Percentiles rank a stretch among this genome's conserved stretches.
These are phyloP conservation scores for Trichomalopsis sarcophagae DNA, from an alignment of 1,140 invertebrate species.

Conservation along the genomic window DNA sequence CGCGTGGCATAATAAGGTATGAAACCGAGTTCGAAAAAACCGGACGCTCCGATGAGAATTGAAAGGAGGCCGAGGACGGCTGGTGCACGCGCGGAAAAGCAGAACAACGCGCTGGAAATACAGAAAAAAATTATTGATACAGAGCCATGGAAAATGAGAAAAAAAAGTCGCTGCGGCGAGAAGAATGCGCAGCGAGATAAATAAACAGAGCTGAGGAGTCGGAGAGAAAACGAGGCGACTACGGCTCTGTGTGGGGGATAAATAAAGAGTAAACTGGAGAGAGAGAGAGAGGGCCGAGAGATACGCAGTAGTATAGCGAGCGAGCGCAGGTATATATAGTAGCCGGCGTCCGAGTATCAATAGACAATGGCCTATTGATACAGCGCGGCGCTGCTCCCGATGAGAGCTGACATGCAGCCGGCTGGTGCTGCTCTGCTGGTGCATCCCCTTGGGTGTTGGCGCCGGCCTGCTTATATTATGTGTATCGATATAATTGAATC, in stretches of 20 bases:
- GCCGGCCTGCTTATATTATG: conserved; percentile 11
- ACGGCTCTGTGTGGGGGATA: background rate
- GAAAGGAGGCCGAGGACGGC: background rate
- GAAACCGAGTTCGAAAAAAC: background rate
- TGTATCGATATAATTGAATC: conserved; percentile 43
- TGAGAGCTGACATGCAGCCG: conserved; percentile 10
- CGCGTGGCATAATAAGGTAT: background rate
- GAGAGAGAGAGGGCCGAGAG: background rate
- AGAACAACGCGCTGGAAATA: background rate
- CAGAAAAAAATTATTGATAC: conserved; percentile 3
- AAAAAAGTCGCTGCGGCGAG: background rate
- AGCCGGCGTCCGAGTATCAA: conserved; percentile 17
- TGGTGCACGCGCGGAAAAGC: background rate
- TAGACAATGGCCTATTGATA: conserved; percentile 40
- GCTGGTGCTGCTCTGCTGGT: background rate
- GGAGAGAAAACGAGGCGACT: too few relatives aligned
- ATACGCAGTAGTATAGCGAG: background rate
- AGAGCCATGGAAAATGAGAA: background rate
- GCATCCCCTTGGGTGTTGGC: background rate
- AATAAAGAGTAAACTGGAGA: background rate
- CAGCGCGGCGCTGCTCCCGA: conserved; percentile 16
- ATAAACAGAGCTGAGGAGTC: conserved; percentile 12
- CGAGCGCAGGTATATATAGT: background rate
- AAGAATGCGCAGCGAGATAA: conserved; percentile 5
- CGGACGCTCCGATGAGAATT: conserved; percentile 13